Conservation (phyloP, 2,888 invertebrate genomes). For the Agonopterix alstromeriana region DNA sequence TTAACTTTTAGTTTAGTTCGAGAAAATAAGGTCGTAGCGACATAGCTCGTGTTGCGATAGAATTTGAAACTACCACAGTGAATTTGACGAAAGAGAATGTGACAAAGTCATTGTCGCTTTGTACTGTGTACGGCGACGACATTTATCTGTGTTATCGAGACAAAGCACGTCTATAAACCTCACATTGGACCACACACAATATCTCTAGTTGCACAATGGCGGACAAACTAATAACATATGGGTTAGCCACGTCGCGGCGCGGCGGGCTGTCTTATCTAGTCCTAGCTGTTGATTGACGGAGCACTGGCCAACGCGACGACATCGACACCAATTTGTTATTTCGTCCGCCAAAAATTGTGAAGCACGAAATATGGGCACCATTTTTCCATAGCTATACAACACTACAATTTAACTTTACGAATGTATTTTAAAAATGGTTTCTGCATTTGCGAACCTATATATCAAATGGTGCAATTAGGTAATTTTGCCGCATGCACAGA, state of each 20-base stretch:
- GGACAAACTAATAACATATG: conserved; percentile 65
- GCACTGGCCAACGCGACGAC: conserved; percentile 21
- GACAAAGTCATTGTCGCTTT: conserved; percentile 62
- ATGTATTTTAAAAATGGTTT: conserved; percentile 9
- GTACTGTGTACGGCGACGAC: conserved; percentile 66
- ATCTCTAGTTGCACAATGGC: conserved; percentile 59
- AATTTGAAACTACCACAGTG: conserved; percentile 50
- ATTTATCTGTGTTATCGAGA: conserved; percentile 75
- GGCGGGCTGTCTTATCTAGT: conserved; percentile 53
- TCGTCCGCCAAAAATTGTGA: conserved; percentile 37
- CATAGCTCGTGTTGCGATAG: conserved; percentile 25
- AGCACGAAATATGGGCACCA: conserved; percentile 22
- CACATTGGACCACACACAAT: conserved; percentile 75
- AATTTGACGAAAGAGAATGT: conserved; percentile 65
- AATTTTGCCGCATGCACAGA: conserved; percentile 8
- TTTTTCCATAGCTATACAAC: conserved; percentile 12
- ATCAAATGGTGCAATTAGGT: conserved; percentile 11
- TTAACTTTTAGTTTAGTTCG: conserved; percentile 2
- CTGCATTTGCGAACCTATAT: conserved; percentile 9
- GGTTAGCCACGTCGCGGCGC: conserved; percentile 44
- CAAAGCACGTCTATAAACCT: conserved; percentile 71
- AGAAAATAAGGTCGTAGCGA: conserved; percentile 21
- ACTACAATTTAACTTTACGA: conserved; percentile 1
- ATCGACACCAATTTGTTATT: conserved; percentile 31
- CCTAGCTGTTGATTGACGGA: conserved; percentile 53